Conservation (phyloP, 2,888 invertebrate genomes). For the Pardosa pseudoannulata region DNA sequence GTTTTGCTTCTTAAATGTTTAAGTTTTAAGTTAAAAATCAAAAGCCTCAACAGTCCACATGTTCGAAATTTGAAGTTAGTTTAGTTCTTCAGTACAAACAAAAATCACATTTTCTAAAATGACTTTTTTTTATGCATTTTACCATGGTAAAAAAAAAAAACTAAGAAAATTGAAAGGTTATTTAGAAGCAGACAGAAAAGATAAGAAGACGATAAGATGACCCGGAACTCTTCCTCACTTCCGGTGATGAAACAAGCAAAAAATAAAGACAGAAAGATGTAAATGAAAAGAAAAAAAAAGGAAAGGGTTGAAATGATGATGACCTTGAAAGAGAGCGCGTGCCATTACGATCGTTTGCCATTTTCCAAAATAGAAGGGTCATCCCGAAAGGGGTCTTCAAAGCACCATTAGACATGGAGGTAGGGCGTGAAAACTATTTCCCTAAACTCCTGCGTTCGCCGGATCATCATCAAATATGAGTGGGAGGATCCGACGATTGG, state of each 20-base stretch:
- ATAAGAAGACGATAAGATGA: too few species aligned
- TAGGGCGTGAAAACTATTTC: conserved; percentile 40
- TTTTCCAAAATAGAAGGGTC: conserved; percentile 58
- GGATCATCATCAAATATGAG: conserved; percentile 62
- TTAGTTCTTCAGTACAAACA: too few species aligned
- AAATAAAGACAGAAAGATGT: conserved; percentile 22
- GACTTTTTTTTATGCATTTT: too few species aligned
- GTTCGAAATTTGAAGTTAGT: too few species aligned
- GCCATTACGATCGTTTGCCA: conserved; percentile 60
- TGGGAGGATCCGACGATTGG: conserved; percentile 47
- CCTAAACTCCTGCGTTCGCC: conserved; percentile 45
- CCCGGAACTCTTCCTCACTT: conserved; percentile 60
- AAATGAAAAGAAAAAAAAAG: too few species aligned
- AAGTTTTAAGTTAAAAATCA: too few species aligned
- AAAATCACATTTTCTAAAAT: too few species aligned
- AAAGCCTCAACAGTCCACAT: too few species aligned
- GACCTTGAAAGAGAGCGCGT: conserved; percentile 55
- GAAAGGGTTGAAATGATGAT: conserved; percentile 35
- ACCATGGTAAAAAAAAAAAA: too few species aligned
- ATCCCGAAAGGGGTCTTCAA: conserved; percentile 26
- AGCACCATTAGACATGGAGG: not conserved
- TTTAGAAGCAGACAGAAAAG: too few species aligned
- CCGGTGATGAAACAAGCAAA: conserved; percentile 36
- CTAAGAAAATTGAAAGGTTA: too few species aligned
- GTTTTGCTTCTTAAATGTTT: too few species aligned